Evolutionary conservation across 64 coral and sea anemone genomes (phyloP).

Genomic region (Pocillopora damicornis): DNA sequence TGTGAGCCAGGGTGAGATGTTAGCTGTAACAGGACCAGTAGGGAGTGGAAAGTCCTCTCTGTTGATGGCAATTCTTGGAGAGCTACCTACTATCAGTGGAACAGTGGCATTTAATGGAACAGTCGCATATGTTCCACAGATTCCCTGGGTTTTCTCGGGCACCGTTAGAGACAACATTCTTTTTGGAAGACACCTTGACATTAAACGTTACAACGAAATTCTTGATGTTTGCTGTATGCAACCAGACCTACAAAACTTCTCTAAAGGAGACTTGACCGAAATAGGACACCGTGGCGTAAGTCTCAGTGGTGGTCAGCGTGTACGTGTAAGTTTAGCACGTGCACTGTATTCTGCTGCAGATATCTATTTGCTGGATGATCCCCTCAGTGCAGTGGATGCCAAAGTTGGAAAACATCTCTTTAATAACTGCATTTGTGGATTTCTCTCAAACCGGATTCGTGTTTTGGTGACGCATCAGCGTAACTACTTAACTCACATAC

Average conservation of each 20-base stretch:
- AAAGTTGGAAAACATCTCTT: slow-evolving; percentile 59
- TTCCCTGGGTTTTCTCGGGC: slow-evolving; percentile 77
- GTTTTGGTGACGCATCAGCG: slow-evolving; percentile 50
- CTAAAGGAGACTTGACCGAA: slow-evolving; percentile 48
- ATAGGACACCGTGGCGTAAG: slow-evolving; percentile 46
- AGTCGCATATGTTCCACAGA: slow-evolving; percentile 64
- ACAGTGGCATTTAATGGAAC: not conserved
- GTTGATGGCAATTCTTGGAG: slow-evolving; percentile 55
- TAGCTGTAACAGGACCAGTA: slow-evolving; percentile 53
- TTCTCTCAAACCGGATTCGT: slow-evolving; percentile 21
- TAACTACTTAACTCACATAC: slow-evolving; percentile 19
- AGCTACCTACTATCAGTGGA: slow-evolving; percentile 42
- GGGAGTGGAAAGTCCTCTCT: slow-evolving; percentile 78
- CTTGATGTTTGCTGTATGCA: slow-evolving; percentile 40
- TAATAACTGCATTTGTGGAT: slow-evolving; percentile 30
- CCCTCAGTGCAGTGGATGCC: slow-evolving; percentile 53
- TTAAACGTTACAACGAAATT: slow-evolving; percentile 14
- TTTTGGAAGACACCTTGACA: slow-evolving; percentile 57
- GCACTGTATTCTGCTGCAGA: slow-evolving; percentile 59
- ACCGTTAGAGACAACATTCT: slow-evolving; percentile 82
- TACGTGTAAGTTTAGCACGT: slow-evolving; percentile 62
- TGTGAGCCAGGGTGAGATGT: not conserved
- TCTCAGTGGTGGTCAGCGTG: slow-evolving; percentile 66
- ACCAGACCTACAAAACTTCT: slow-evolving; percentile 35
- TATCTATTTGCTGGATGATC: slow-evolving; percentile 66